Percentiles rank a stretch among this genome's conserved stretches.
Evolutionary conservation across 2,888 invertebrate genomes (phyloP).

Genomic region (Pachycephus smyrnensis): DNA sequence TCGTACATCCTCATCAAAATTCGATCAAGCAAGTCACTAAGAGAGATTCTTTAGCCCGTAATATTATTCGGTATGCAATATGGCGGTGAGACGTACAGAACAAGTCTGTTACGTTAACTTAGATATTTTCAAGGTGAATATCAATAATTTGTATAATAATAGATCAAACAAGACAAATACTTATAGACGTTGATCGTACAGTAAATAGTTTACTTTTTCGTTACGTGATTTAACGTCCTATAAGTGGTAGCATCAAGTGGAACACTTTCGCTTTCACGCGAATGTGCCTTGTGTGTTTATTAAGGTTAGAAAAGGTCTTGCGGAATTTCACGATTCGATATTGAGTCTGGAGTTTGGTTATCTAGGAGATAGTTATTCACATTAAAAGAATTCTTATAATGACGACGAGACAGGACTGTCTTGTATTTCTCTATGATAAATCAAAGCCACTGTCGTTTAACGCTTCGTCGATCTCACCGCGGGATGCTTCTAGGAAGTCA

Average conservation of each 20-base stretch:
- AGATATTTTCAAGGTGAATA: not conserved
- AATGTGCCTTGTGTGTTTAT: not conserved
- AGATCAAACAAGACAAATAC: not conserved
- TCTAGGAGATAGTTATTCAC: not conserved
- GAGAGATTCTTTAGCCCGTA: not conserved
- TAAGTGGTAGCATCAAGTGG: slow-evolving; percentile 45
- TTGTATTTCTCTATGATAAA: not conserved
- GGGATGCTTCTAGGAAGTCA: not conserved
- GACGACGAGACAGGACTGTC: not conserved
- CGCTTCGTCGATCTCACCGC: not conserved
- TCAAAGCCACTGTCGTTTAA: not conserved
- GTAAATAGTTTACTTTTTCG: slow-evolving; percentile 18
- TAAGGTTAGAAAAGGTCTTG: not conserved
- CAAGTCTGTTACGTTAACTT: not conserved
- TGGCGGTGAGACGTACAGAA: not conserved
- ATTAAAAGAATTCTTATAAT: not conserved
- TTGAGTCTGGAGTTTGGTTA: not conserved
- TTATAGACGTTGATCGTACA: not conserved
- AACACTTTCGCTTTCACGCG: slow-evolving; percentile 59
- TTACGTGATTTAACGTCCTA: slow-evolving; percentile 33
- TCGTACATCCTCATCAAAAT: not conserved
- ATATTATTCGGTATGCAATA: not conserved
- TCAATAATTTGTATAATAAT: not conserved
- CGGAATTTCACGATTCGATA: not conserved
- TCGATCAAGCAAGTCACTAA: not conserved